phyloP scores from a whole-genome alignment of 2,113 vertebrate species.

The Pygathrix nemaeus region DNA sequence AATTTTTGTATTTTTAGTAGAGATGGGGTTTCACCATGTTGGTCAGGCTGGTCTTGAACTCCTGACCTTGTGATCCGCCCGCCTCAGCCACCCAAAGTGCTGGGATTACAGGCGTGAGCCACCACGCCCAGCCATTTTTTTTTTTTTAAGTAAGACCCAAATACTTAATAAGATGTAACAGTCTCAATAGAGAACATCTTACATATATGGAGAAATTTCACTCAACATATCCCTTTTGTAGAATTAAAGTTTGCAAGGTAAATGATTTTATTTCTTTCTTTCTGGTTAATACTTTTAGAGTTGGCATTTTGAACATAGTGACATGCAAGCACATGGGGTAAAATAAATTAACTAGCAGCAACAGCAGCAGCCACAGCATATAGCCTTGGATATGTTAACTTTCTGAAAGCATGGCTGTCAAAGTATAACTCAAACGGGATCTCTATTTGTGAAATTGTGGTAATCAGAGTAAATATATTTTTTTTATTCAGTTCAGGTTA shows the following conservation, averaged over 20 bases:
- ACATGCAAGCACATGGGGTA: not conserved
- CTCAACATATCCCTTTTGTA: not conserved
- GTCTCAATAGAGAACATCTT: constrained; percentile 25
- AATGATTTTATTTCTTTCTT: not conserved
- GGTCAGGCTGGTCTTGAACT: too few relatives aligned
- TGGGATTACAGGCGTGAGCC: too few relatives aligned
- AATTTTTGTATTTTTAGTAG: too few relatives aligned
- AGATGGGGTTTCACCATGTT: too few relatives aligned
- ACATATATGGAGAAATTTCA: constrained; percentile 17
- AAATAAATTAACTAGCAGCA: not conserved
- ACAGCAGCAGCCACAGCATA: not conserved
- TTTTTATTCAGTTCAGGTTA: constrained; percentile 2
- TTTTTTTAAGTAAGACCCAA: not conserved
- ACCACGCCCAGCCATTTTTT: too few relatives aligned
- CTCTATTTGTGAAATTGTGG: not conserved
- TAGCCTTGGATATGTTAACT: not conserved
- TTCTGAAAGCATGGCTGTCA: not conserved
- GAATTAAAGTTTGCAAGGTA: not conserved
- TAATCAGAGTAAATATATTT: not conserved
- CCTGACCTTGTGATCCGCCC: too few relatives aligned
- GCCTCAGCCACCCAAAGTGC: too few relatives aligned
- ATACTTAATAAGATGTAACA: not conserved
- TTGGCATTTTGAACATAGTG: not conserved
- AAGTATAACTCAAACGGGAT: not conserved
- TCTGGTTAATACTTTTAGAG: not conserved